phyloP scores from a whole-genome alignment of 2,113 vertebrate species.

The Silurus meridionalis region DNA sequence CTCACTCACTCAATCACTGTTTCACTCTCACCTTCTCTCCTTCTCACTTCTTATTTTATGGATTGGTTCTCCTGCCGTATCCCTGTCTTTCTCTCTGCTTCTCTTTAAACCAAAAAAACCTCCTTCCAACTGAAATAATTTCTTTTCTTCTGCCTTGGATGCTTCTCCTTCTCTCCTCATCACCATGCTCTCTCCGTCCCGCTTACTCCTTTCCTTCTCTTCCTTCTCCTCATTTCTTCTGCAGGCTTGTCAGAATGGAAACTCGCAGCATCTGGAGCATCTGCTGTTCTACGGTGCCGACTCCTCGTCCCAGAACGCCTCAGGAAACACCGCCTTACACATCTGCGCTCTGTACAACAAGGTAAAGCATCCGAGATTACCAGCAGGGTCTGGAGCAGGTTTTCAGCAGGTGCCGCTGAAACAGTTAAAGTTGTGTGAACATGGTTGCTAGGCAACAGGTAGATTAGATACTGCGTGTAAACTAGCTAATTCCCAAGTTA shows the following conservation, averaged over 20 bases:
- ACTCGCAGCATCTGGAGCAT: conserved; percentile 89
- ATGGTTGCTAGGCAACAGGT: neutral
- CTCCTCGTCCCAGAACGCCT: conserved; percentile 86
- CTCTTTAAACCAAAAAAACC: neutral
- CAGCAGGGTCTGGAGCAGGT: neutral
- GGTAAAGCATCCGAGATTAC: conserved; percentile 62
- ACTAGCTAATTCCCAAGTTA: neutral
- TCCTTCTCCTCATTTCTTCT: neutral
- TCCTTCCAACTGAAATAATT: neutral
- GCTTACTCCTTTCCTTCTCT: neutral
- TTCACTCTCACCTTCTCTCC: too few species aligned
- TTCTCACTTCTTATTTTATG: neutral
- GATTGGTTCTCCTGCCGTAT: neutral
- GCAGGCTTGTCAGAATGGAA: conserved; percentile 81
- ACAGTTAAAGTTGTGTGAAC: neutral
- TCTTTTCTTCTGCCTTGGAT: neutral
- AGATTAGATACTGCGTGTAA: neutral
- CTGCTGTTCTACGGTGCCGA: conserved; percentile 90
- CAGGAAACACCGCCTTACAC: conserved; percentile 92
- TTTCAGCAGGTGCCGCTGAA: neutral
- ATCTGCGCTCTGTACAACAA: conserved; percentile 93
- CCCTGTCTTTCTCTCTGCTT: neutral
- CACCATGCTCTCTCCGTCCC: neutral
- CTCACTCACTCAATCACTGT: neutral
- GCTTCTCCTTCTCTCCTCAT: conserved; percentile 20